Conservation (phyloP, 1,140 invertebrate species). For the Neodiprion fabricii region DNA sequence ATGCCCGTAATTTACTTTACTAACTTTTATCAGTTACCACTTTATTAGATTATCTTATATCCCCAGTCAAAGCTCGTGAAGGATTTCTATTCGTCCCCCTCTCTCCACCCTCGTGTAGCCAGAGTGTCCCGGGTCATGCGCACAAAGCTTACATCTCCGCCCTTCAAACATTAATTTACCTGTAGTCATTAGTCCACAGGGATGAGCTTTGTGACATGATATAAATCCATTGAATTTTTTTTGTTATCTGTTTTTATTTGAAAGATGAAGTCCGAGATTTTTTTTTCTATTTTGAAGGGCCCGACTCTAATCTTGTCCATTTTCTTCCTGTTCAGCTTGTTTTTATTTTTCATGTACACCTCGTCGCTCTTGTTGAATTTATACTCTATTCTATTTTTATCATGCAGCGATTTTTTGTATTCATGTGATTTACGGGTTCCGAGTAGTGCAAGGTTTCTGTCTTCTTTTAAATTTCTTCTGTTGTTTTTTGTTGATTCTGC, state of each 20-base stretch:
- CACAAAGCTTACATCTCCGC: too few relatives aligned
- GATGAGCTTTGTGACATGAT: conserved; percentile 5
- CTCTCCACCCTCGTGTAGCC: background rate
- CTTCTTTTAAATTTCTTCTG: conserved; percentile 15
- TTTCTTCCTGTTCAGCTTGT: conserved; percentile 27
- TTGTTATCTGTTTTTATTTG: conserved; percentile 16
- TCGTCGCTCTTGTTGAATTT: conserved; percentile 15
- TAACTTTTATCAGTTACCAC: too few relatives aligned
- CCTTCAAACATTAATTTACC: too few relatives aligned
- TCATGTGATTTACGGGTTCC: conserved; percentile 26
- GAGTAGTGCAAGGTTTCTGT: conserved; percentile 25
- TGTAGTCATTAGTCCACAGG: background rate
- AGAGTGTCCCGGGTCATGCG: too few relatives aligned
- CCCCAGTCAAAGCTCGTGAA: too few relatives aligned
- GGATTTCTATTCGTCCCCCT: too few relatives aligned
- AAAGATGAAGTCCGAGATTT: conserved; percentile 23
- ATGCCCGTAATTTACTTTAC: too few relatives aligned
- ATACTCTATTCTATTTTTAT: conserved; percentile 24
- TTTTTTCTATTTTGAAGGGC: conserved; percentile 26
- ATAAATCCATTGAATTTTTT: conserved; percentile 17
- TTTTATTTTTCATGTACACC: conserved; percentile 23
- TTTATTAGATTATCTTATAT: too few relatives aligned
- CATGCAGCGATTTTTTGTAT: conserved; percentile 28
- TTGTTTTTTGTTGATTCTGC: conserved; percentile 21
- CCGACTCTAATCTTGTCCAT: conserved; percentile 20